Evolutionary conservation across 2,113 vertebrate species (phyloP).

Genomic region (Anas platyrhynchos): DNA sequence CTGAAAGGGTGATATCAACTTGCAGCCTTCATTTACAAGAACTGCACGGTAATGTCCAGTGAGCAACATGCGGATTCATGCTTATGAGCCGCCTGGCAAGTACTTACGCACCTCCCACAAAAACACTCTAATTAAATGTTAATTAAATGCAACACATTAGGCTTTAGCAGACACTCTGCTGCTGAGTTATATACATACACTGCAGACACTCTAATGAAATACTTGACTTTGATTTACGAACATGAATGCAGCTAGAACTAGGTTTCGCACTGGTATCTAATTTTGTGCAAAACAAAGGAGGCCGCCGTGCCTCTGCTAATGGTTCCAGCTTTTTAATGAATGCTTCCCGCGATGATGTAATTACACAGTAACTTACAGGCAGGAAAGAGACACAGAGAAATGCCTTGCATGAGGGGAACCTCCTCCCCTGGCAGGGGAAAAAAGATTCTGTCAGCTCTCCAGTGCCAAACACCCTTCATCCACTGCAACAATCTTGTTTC

Average conservation of each 20-base stretch:
- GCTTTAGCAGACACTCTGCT: slow-evolving; percentile 52
- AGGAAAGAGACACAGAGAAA: slow-evolving; percentile 8
- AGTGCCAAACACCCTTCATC: background rate
- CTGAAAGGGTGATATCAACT: background rate
- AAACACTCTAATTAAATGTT: slow-evolving; percentile 60
- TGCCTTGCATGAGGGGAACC: background rate
- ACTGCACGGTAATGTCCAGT: background rate
- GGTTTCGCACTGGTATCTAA: background rate
- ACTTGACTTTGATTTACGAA: slow-evolving; percentile 66
- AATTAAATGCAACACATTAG: slow-evolving; percentile 69
- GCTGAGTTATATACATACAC: slow-evolving; percentile 66
- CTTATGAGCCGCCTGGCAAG: slow-evolving; percentile 2
- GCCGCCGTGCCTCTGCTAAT: background rate
- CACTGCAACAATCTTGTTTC: background rate
- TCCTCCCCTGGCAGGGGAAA: slow-evolving; percentile 6
- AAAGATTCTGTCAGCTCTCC: background rate
- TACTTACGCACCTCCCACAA: slow-evolving; percentile 21
- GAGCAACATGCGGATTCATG: background rate
- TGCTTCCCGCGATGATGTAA: slow-evolving; percentile 27
- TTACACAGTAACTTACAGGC: slow-evolving; percentile 32
- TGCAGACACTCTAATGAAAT: slow-evolving; percentile 65
- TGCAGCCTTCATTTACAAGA: slow-evolving; percentile 3
- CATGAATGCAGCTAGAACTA: slow-evolving; percentile 22
- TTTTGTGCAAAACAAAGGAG: slow-evolving; percentile 50
- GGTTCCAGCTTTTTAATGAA: slow-evolving; percentile 57